Conservation (phyloP, 2,888 invertebrate species). For the Apamea epomidion region DNA sequence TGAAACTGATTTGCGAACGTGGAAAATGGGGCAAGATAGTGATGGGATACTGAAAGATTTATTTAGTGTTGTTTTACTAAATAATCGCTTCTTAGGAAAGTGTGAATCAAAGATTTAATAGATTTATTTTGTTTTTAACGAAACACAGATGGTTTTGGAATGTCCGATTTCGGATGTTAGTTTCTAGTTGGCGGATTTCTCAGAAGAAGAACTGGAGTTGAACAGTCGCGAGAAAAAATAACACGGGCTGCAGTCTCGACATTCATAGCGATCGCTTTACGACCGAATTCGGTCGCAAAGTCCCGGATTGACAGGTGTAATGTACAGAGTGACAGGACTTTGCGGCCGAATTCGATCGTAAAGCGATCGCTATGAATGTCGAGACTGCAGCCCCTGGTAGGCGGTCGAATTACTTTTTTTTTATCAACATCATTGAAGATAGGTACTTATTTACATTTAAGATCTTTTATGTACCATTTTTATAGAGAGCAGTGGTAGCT, state of each 20-base stretch:
- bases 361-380: too few species aligned
- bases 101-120: constrained; percentile 20
- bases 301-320: too few species aligned
- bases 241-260: too few species aligned
- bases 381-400: too few species aligned
- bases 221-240: background rate
- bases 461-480: too few species aligned
- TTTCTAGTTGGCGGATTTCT: background rate
- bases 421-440: background rate
- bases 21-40: constrained; percentile 19
- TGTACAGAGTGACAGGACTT: too few species aligned
- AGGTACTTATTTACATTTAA: too few species aligned
- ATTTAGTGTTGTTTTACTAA: constrained; percentile 30
- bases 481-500: too few species aligned
- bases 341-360: too few species aligned
- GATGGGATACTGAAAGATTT: constrained; percentile 38
- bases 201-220: background rate
- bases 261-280: too few species aligned
- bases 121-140: constrained; percentile 10
- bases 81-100: constrained; percentile 21
- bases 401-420: background rate
- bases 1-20: constrained; percentile 31
- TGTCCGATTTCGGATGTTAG: background rate
- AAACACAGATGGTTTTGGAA: constrained; percentile 15
- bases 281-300: too few species aligned